Conservation (phyloP, 2,888 invertebrate genomes). For the Resseliella maxima region DNA sequence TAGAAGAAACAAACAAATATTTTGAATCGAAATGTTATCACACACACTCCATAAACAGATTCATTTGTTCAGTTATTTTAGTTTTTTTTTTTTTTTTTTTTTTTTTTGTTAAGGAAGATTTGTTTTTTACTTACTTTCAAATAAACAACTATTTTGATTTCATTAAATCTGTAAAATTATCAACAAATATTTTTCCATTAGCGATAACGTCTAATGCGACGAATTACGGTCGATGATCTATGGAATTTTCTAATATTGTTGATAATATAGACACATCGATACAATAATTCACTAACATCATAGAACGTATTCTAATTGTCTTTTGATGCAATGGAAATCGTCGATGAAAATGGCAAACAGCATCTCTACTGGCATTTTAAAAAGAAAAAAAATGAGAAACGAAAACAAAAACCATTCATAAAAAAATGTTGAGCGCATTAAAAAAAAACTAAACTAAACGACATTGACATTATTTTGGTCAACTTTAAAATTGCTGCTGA, state of each 20-base stretch:
- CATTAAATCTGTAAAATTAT: too few relatives aligned
- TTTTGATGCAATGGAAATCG: not conserved
- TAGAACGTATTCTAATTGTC: not conserved
- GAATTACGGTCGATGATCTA: not conserved
- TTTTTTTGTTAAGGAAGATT: too few relatives aligned
- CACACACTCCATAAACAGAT: too few relatives aligned
- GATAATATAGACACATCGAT: not conserved
- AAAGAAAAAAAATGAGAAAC: not conserved
- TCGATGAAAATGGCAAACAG: not conserved
- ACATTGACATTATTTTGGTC: conserved; percentile 46
- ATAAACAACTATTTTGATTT: too few relatives aligned
- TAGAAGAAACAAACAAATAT: not conserved
- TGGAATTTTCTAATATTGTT: not conserved
- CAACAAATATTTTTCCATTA: not conserved
- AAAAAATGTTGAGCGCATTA: conserved; percentile 26
- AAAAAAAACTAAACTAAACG: conserved; percentile 9
- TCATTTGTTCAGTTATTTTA: too few relatives aligned
- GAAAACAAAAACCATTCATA: not conserved
- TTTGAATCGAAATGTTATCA: not conserved
- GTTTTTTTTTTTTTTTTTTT: too few relatives aligned
- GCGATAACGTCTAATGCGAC: not conserved
- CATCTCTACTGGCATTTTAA: conserved; percentile 2
- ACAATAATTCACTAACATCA: not conserved
- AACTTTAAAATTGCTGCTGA: conserved; percentile 31
- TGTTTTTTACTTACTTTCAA: too few relatives aligned